Evolutionary conservation across 2,797 vertebrate species (phyloP), one percentile per base, ranked within the genome.

Genomic region (Steatocranus sp.): DNA sequence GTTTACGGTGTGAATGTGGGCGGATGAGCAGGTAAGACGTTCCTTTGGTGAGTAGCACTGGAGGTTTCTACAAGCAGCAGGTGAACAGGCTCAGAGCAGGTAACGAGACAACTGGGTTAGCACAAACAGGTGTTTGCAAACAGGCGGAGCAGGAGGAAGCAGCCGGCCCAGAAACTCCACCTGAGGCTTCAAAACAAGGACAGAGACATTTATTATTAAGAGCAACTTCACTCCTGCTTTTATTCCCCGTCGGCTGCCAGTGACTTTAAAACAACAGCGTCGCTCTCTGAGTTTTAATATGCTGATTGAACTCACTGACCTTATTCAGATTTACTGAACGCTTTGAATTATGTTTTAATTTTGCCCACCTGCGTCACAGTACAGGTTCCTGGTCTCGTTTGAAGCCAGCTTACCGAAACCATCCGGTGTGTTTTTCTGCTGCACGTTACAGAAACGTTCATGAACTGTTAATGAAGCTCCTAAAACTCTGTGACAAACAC

Each of bases 291-390:
- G 23, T 15, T 27, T 17, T 73, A 73, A 30, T 46, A 11, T 12
- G 15, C 23, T 18, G 17, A 48, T 12, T 48, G 9, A 70, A 5
- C 38, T 68, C 63, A 27, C 14, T 68, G 41, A 70, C 41, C 15
- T 46, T 5, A 27, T 46, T 46, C 15, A 70, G 46, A 70, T 70
- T 18, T 70, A 46, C 66, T 46, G 9, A 70, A 70, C 15, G 1
- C 23, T 27, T 46, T 11, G 3, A 70, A 70, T 27, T 48, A 7
- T 30, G 10, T 30, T 4, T 27, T 48, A 2, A 30, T 73, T 27
- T 1, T 30, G 1, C 41, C 3, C 23, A 30, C 41, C 25, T 46
- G 2, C 0, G 1, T 0, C 23, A 73, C 10, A 48, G 15, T 8
- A 30, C 66, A 48, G 41, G 66, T 30, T 46, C 15, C 66, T 46